Percentiles rank a stretch among this genome's conserved stretches.
phyloP scores from a whole-genome alignment of 2,797 vertebrate genomes.

The Pachyuromys duprasi region DNA sequence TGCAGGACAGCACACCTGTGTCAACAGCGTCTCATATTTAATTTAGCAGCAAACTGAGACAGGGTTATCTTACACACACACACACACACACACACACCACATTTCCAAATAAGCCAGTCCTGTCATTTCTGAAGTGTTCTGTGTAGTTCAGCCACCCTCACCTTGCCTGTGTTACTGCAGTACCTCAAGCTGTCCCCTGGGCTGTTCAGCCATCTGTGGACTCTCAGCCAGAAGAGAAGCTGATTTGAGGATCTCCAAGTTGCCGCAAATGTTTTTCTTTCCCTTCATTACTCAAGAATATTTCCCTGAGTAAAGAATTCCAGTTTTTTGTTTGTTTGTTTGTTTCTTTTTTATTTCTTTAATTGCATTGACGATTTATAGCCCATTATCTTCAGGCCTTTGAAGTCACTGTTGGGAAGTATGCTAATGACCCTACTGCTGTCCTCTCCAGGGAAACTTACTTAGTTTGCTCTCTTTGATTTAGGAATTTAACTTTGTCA shows the following conservation, averaged over 20 bases:
- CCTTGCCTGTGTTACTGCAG: neutral
- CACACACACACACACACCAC: too few species aligned
- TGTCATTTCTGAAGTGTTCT: neutral
- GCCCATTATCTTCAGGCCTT: neutral
- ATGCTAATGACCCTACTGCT: neutral
- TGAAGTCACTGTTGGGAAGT: neutral
- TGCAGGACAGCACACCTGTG: neutral
- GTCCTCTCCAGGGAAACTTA: neutral
- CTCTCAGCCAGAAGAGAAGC: neutral
- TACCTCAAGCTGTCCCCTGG: neutral
- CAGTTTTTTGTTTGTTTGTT: too few species aligned
- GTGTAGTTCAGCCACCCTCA: neutral
- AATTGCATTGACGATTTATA: neutral
- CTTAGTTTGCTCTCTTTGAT: neutral
- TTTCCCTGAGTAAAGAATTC: too few species aligned
- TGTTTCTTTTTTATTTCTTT: neutral
- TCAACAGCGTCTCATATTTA: neutral
- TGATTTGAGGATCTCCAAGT: neutral
- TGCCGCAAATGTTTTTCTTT: neutral
- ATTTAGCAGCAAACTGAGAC: neutral
- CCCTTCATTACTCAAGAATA: neutral
- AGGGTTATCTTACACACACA: neutral
- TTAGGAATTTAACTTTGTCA: neutral
- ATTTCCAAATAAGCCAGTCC: slow-evolving; percentile 1
- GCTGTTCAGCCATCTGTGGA: too few species aligned